These are phyloP conservation scores for Drosophila robusta DNA, from an alignment of 2,888 invertebrate genomes.

Conservation along the genomic window DNA sequence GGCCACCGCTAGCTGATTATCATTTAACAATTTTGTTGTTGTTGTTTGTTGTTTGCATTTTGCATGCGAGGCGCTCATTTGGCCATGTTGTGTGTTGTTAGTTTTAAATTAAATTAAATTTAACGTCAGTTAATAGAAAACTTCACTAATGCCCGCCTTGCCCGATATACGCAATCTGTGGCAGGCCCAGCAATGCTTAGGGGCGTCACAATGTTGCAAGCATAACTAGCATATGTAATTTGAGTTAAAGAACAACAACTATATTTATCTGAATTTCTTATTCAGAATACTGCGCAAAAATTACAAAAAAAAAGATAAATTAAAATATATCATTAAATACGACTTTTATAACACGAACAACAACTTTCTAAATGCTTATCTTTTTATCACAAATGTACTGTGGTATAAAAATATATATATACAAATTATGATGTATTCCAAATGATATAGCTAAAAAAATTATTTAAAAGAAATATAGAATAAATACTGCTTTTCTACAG, in stretches of 20 bases:
- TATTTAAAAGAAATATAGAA: background rate
- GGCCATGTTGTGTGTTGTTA: slow-evolving; percentile 53
- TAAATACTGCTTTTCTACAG: background rate
- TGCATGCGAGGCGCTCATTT: slow-evolving; percentile 64
- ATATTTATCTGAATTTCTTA: slow-evolving; percentile 8
- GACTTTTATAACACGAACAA: background rate
- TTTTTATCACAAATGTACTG: background rate
- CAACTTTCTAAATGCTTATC: slow-evolving; percentile 2
- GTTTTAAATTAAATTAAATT: slow-evolving; percentile 77
- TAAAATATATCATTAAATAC: slow-evolving; percentile 10
- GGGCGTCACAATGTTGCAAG: slow-evolving; percentile 10
- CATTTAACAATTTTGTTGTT: slow-evolving; percentile 52
- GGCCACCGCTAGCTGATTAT: slow-evolving; percentile 54
- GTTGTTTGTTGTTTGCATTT: slow-evolving; percentile 38
- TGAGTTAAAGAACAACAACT: slow-evolving; percentile 3
- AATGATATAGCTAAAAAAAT: background rate
- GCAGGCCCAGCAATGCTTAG: slow-evolving; percentile 1
- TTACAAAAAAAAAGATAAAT: slow-evolving; percentile 2
- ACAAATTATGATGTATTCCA: no score
- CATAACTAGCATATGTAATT: background rate
- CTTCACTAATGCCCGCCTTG: slow-evolving; percentile 46
- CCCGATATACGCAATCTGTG: slow-evolving; percentile 35
- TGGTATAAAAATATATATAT: no score
- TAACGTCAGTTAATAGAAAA: slow-evolving; percentile 73
- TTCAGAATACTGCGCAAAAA: background rate